Evolutionary conservation across 2,888 invertebrate species (phyloP).

Genomic region (Phrixothrix hirtus): DNA sequence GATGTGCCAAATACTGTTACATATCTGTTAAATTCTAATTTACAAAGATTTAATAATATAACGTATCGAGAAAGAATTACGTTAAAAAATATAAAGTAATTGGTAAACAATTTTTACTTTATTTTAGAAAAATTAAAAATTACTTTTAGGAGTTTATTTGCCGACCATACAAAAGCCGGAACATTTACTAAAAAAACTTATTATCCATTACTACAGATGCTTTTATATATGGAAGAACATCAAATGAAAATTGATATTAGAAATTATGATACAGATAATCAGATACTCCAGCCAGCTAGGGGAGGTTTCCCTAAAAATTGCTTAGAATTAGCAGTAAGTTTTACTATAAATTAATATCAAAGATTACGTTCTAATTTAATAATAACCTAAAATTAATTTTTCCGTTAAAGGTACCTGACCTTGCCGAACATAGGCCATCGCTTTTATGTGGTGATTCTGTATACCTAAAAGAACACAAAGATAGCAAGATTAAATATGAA

Average conservation of each 20-base stretch:
- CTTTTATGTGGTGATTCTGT: conserved; percentile 46
- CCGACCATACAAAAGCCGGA: conserved; percentile 8
- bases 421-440: conserved; percentile 51
- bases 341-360: too few species aligned
- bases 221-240: conserved; percentile 48
- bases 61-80: conserved; percentile 1
- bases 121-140: too few species aligned
- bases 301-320: conserved; percentile 11
- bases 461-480: conserved; percentile 35
- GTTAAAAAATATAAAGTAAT: conserved; percentile 10
- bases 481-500: conserved; percentile 38
- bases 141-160: conserved; percentile 26
- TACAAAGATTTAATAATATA: conserved; percentile 28
- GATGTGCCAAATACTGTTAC: conserved; percentile 22
- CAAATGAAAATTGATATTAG: conserved; percentile 44
- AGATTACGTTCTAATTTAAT: too few species aligned
- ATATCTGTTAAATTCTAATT: conserved; percentile 26
- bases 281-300: conserved; percentile 19
- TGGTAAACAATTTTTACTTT: too few species aligned
- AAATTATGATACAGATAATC: conserved; percentile 42
- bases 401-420: conserved; percentile 45
- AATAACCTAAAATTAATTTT: too few species aligned
- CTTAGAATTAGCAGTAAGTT: conserved; percentile 32
- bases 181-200: conserved; percentile 39
- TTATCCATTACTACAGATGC: conserved; percentile 35